Percentiles rank a stretch among this genome's conserved stretches.
Conservation (phyloP, 2,797 vertebrate species). For the Natrix natrix region DNA sequence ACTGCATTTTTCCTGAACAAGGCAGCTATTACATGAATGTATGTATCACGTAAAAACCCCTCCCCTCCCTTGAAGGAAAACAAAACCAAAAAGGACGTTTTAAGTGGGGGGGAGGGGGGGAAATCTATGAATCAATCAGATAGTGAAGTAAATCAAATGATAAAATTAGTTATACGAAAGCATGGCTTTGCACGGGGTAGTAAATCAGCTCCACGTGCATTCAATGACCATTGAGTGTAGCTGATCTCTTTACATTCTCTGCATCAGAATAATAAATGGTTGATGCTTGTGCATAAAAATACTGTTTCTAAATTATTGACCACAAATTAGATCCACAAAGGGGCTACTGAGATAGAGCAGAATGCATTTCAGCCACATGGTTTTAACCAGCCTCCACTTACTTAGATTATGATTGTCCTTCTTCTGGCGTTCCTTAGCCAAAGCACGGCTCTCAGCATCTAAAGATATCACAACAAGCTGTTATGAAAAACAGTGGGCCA, state of each 20-base stretch:
- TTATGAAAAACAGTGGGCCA: not conserved
- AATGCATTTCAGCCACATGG: not conserved
- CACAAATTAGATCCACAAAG: not conserved
- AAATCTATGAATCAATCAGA: not conserved
- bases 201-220: not conserved
- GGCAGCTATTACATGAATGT: not conserved
- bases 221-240: not conserved
- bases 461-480: constrained; percentile 59
- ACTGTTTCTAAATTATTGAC: not conserved
- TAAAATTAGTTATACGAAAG: not conserved
- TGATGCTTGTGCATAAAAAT: not conserved
- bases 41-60: not conserved
- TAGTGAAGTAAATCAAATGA: not conserved
- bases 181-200: not conserved
- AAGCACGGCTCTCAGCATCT: constrained; percentile 87
- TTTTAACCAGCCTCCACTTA: constrained; percentile 69
- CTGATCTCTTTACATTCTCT: not conserved
- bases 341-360: not conserved
- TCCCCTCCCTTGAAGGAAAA: not conserved
- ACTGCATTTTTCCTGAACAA: not conserved
- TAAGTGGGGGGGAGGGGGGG: not conserved
- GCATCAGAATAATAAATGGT: not conserved
- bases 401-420: constrained; percentile 99
- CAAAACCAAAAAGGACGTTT: not conserved
- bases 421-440: constrained; percentile 97